Evolutionary conservation across 2,113 vertebrate genomes (phyloP), one percentile per base, ranked within the genome.

Genomic region (Theristicus caerulescens): DNA sequence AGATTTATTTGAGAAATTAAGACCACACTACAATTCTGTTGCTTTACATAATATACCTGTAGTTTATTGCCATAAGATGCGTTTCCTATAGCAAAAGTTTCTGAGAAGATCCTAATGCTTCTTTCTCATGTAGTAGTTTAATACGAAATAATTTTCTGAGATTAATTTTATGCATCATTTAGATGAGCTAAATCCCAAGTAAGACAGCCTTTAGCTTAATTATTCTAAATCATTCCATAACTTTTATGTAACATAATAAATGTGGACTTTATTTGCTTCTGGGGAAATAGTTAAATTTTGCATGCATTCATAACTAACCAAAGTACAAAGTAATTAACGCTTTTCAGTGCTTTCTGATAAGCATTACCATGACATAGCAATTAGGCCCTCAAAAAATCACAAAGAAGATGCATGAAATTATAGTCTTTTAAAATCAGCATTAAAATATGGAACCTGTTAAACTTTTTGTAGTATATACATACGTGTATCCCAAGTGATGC

Each of bases 261-360:
- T 96, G 84, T 95, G 82, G 87, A 97, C 93, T 98, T 97, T 95
- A 97, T 98, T 97, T 97, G 95, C 96, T 98, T 97, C 97, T 96
- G 90, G 95, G 94, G 88, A 96, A 97, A 97, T 91, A 97, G 94
- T 98, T 97, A 96, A 96, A 98, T 97, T 98, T 97, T 96, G 71
- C 87, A 97, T 96, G 93, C 93, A 96, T 97, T 97, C 94, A 87
- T 97, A 98, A 96, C 94, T 93, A 97, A 97, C 57, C 58, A 54
- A 97, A 96, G 97, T 97, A 97, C 87, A 96, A 98, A 98, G 94
- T 97, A 98, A 98, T 98, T 98, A 98, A 97, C 96, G 96, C 94
- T 98, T 97, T 98, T 96, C 98, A 97, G 14, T 96, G 94, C 91
- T 83, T 97, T 96, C 92, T 98, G 97, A 98, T 98, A 98, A 98